Evolutionary conservation across 2,113 vertebrate genomes (phyloP).

Genomic region (Zosterops lateralis): DNA sequence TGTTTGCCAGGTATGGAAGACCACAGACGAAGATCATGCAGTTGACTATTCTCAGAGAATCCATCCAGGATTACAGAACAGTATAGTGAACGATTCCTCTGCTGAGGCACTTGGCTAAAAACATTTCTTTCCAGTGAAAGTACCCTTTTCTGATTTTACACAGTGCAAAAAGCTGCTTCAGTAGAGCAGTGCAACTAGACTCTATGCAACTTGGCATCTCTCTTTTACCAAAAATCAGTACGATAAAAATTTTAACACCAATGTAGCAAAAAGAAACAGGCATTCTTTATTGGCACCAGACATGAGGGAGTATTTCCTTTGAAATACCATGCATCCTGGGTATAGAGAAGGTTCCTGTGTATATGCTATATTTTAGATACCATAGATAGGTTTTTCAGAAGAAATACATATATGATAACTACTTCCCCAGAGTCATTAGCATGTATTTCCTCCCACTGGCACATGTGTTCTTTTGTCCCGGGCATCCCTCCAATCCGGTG

Average conservation of each 20-base stretch:
- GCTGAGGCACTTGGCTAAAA: not conserved
- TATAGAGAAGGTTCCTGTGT: not conserved
- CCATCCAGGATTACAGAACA: not conserved
- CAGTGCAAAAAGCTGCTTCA: not conserved
- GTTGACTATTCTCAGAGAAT: not conserved
- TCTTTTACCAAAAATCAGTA: not conserved
- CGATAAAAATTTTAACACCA: not conserved
- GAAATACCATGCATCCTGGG: not conserved
- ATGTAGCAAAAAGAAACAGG: not conserved
- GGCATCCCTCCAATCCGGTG: not conserved
- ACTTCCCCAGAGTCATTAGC: not conserved
- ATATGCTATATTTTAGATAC: not conserved
- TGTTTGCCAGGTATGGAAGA: not conserved
- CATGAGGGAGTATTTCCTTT: not conserved
- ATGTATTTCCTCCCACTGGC: not conserved
- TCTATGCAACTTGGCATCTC: not conserved
- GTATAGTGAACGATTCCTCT: not conserved
- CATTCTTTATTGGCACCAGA: not conserved
- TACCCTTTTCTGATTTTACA: not conserved
- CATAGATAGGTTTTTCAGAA: not conserved
- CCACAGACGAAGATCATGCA: not conserved
- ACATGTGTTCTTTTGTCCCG: rapidly evolving
- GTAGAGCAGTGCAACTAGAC: not conserved
- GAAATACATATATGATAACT: not conserved
- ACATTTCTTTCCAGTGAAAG: not conserved